Base-by-base conservation (phyloP, 1,140 invertebrate species). In the Saccostrea echinata region DNA sequence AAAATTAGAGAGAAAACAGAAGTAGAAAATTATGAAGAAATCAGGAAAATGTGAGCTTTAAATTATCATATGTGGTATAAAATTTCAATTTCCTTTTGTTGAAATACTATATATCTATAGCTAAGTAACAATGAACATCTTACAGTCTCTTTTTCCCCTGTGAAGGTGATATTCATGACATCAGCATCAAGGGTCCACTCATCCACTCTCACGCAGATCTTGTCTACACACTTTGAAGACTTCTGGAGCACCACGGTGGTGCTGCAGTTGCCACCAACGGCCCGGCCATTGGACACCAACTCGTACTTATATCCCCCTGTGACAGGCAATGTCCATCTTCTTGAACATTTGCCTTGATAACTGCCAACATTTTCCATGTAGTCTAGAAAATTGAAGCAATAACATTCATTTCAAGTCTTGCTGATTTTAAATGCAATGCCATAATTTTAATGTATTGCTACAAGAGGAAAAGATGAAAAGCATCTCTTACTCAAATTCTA, bases 291-390 rank as follows among this genome's bases (percentile, higher is more conserved):
- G 2, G 68, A 76, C 27, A 76, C 68, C 27, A 76, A 27, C 27
- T 76, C 68, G 30, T 76, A 76, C 27, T 76, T 9, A 13, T 76
- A 76, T 11, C 33, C 27, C 9, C 27, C 27, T 13, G 24, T 16
- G 4, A 76, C 27, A 11, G 68, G 68, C 30, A 76, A 9, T 16
- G 68, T 76, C 68, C 68, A 76, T 13, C 3, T 27, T 12, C 27
- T 27, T 3, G 11, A 6, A 76, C 68, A 76, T 30, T 76, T 76
- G 8, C 68, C 68, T 30, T 76, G 24, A 13, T 16, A 27, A 13
- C 27, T 16, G 1, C 68, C 68, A 6, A 76, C 68, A 30, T 30
- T 76, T 76, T 76, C 68, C 68, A 76, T 76, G 68, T 76, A 76
- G 27, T 33, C 68, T 76, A 4, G 12, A 27, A 71, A 21, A 71